Evolutionary conservation across 92 coral and sea anemone species (phyloP).

Genomic region (Bergia sp.): DNA sequence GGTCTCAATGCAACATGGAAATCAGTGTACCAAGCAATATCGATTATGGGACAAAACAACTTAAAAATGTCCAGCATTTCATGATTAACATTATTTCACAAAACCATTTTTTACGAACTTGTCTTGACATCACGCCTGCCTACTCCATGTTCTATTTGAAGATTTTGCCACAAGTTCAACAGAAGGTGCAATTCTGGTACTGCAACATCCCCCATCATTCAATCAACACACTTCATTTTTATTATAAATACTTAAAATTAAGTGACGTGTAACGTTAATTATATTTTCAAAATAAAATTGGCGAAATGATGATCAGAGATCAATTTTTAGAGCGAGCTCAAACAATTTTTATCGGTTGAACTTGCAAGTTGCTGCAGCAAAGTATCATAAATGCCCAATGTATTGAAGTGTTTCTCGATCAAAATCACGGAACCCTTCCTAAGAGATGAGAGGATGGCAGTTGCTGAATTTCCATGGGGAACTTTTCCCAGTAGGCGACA

Average conservation of each 20-base stretch:
- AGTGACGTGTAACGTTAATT: neutral
- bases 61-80: neutral
- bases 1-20: neutral
- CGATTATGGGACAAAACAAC: neutral
- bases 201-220: neutral
- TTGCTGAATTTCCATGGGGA: no score
- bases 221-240: neutral
- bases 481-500: no score
- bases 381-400: neutral
- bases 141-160: neutral
- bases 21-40: neutral
- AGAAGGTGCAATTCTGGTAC: conserved; percentile 2
- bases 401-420: neutral
- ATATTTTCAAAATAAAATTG: no score
- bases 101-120: neutral
- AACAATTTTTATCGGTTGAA: neutral
- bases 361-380: neutral
- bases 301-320: neutral
- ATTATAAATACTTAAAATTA: neutral
- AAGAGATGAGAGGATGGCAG: no score
- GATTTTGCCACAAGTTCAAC: neutral
- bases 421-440: no score
- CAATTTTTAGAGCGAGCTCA: neutral
- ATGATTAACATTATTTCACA: neutral
- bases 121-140: neutral